Evolutionary conservation across 2,113 vertebrate species (phyloP), one percentile per base, ranked within the genome.

Genomic region (Bubo bubo): DNA sequence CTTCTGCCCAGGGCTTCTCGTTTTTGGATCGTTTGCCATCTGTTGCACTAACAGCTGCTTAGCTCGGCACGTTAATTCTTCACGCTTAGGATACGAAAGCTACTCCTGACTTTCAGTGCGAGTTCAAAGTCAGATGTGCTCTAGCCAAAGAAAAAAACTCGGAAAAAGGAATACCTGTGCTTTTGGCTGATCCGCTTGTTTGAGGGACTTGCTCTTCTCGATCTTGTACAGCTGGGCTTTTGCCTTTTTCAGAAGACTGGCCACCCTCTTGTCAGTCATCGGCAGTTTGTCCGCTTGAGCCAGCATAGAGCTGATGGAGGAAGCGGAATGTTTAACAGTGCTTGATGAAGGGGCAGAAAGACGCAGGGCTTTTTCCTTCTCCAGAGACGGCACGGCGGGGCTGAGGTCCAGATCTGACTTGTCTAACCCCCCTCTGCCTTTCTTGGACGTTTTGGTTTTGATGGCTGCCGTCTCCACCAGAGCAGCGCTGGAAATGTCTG

Each of bases 201-300:
- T 99, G 86, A 99, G 97, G 45, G 98, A 98, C 98, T 99, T 99
- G 98, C 98, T 99, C 98, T 99, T 99, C 98, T 99, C 99, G 41
- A 99, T 99, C 95, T 99, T 99, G 94, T 98, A 99, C 87, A 99
- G 98, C 98, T 99, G 99, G 71, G 98, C 99, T 97, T 99, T 99
- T 70, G 99, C 99, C 98, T 99, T 99, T 97, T 98, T 99, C 95
- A 99, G 98, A 76, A 99, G 98, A 92, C 98, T 99, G 87, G 99
- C 99, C 84, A 99, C 99, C 86, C 98, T 98, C 97, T 99, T 99
- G 98, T 99, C 99, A 73, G 99, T 98, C 97, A 99, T 98, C 28
- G 99, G 99, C 97, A 99, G 98, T 91, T 99, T 99, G 98, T 99
- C 99, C 63, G 99, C 99, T 92, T 99, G 98, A 94, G 98, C 99